These are phyloP conservation scores for Meganola albula DNA, from an alignment of 2,888 invertebrate species.

Conservation along the genomic window DNA sequence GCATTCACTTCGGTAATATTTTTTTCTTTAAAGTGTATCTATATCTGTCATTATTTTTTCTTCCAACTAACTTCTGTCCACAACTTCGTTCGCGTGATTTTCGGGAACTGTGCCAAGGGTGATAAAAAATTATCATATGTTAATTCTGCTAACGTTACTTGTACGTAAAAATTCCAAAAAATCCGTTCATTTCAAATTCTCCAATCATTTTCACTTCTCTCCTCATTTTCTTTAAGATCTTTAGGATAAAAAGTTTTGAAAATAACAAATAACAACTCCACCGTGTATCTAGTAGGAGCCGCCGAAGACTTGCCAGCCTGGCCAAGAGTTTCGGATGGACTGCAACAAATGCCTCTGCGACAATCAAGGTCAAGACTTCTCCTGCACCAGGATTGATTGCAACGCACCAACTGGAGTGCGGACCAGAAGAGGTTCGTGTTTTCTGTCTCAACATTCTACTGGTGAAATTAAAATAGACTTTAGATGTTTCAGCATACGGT, in stretches of 20 bases:
- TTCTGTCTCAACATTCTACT: too few species aligned
- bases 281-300: slow-evolving; percentile 45
- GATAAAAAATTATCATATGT: too few species aligned
- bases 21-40: slow-evolving; percentile 12
- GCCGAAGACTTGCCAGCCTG: slow-evolving; percentile 60
- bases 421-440: slow-evolving; percentile 59
- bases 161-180: too few species aligned
- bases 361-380: slow-evolving; percentile 56
- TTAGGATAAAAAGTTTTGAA: background rate
- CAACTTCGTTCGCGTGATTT: too few species aligned
- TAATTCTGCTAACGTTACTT: background rate
- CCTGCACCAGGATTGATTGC: slow-evolving; percentile 71
- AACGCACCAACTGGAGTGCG: slow-evolving; percentile 35
- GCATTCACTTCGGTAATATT: slow-evolving; percentile 46
- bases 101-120: too few species aligned
- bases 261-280: slow-evolving; percentile 26
- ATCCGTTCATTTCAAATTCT: too few species aligned
- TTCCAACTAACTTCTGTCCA: too few species aligned
- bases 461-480: too few species aligned
- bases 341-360: slow-evolving; percentile 72
- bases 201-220: too few species aligned
- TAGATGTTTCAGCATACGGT: too few species aligned
- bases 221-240: background rate
- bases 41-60: too few species aligned
- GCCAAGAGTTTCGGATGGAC: slow-evolving; percentile 64